These are phyloP conservation scores for Salminus brasiliensis DNA, from an alignment of 2,113 vertebrate species.

Conservation along the genomic window DNA sequence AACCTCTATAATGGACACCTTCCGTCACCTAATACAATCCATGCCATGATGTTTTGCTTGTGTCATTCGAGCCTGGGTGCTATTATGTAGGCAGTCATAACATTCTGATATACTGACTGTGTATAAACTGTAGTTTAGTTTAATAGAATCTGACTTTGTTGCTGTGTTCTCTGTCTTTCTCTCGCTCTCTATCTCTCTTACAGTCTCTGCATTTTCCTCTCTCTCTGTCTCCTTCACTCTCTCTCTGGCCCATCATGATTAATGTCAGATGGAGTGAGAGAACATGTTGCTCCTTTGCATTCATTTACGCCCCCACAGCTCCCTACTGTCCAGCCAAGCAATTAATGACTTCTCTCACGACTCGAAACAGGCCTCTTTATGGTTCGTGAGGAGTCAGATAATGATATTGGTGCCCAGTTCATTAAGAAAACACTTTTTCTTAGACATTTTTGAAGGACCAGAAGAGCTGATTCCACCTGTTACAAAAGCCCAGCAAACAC, in stretches of 20 bases:
- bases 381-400: background rate
- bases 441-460: background rate
- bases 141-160: too few relatives aligned
- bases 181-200: too few relatives aligned
- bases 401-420: background rate
- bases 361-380: background rate
- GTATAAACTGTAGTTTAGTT: too few relatives aligned
- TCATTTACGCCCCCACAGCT: constrained; percentile 54
- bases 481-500: background rate
- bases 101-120: too few relatives aligned
- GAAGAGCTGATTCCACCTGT: background rate
- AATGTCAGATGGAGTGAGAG: constrained; percentile 20
- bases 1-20: too few relatives aligned
- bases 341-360: constrained; percentile 38
- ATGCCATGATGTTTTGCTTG: too few relatives aligned
- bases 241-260: constrained; percentile 5
- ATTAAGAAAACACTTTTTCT: background rate
- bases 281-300: constrained; percentile 43
- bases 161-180: too few relatives aligned
- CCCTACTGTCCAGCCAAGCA: constrained; percentile 24
- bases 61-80: too few relatives aligned
- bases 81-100: too few relatives aligned
- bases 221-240: background rate
- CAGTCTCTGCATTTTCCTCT: background rate
- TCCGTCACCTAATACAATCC: too few relatives aligned